These are phyloP conservation scores for Oplegnathus fasciatus DNA, from an alignment of 2,113 vertebrate genomes.

Conservation along the genomic window DNA sequence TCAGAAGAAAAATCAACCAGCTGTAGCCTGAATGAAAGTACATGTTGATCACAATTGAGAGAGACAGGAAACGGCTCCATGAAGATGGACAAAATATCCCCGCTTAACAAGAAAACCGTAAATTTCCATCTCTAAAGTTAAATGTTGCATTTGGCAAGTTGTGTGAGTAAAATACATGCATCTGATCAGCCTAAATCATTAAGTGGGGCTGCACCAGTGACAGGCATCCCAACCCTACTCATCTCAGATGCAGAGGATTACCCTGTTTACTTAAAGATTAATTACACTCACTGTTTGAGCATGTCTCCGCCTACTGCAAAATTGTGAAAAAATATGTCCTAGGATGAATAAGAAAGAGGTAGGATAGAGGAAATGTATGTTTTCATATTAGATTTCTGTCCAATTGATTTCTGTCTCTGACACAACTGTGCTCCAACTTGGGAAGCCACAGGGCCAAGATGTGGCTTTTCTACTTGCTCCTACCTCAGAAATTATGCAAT, in stretches of 20 bases:
- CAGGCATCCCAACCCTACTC: background rate
- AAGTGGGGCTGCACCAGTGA: background rate
- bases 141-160: background rate
- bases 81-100: background rate
- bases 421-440: background rate
- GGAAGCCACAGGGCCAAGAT: background rate
- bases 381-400: background rate
- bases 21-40: background rate
- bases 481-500: background rate
- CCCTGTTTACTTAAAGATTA: constrained; percentile 2
- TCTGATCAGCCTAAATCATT: constrained; percentile 4
- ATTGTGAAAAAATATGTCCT: background rate
- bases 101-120: background rate
- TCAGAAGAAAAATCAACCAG: background rate
- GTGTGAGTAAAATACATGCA: background rate
- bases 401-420: background rate
- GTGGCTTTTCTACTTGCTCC: background rate
- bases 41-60: constrained; percentile 23
- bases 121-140: background rate
- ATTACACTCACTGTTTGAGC: background rate
- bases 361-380: background rate
- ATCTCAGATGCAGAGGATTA: background rate
- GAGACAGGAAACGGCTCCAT: background rate
- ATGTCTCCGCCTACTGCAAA: background rate
- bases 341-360: background rate